These are phyloP conservation scores for Mantis religiosa DNA, from an alignment of 2,888 invertebrate species.

Conservation along the genomic window DNA sequence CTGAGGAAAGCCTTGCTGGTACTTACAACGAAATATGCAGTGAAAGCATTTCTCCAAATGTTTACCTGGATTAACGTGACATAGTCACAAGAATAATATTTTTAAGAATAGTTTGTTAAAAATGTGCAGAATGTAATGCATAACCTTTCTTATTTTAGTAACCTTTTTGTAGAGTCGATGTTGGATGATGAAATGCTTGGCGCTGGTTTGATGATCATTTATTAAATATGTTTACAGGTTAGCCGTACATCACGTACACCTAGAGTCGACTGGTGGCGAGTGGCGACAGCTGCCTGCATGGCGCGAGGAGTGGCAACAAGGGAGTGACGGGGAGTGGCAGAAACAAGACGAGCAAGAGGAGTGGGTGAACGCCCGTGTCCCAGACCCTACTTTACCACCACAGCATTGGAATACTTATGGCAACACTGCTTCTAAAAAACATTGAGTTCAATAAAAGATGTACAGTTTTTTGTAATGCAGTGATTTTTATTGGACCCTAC, in stretches of 20 bases:
- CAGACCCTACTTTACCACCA: not conserved
- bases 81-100: no score
- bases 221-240: not conserved
- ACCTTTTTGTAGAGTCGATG: no score
- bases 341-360: conserved; percentile 1
- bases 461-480: no score
- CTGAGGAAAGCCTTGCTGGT: no score
- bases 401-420: not conserved
- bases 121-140: no score
- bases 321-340: not conserved
- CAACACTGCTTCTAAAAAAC: not conserved
- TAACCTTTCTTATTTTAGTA: no score
- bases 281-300: not conserved
- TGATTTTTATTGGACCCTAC: no score
- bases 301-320: conserved; percentile 1
- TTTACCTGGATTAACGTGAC: no score
- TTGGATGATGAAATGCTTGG: no score
- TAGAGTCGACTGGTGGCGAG: not conserved
- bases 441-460: not conserved
- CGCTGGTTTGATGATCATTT: not conserved
- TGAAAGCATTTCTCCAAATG: no score
- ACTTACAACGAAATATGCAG: no score
- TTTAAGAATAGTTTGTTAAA: no score
- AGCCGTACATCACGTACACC: not conserved
- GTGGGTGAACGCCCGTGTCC: conserved; percentile 2